Evolutionary conservation across 2,888 invertebrate genomes (phyloP), one percentile per base, ranked within the genome.

Genomic region (Leuctra nigra): DNA sequence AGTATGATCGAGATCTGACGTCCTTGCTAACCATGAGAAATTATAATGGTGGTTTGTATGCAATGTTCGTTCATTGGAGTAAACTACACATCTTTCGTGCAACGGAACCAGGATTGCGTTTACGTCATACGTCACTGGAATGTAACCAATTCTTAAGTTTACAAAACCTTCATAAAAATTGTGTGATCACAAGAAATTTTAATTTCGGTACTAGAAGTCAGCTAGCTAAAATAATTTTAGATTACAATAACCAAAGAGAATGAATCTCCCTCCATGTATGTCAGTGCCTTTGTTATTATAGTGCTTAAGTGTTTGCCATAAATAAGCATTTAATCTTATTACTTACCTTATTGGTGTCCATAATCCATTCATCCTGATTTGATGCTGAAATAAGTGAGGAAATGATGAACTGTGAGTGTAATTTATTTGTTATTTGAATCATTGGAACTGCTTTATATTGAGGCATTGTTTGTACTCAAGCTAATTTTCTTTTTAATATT

Each of bases 51-150:
- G 71, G 72, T 46, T 71, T 90, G 25, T 81, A 84, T 64, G 81
- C 83, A 60, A 80, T 90, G 78, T 89, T 91, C 66, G 73, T 87
- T 7, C 75, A 79, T 38, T 77, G 80, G 53, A 76, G 80, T 62
- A 75, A 82, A 56, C 69, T 88, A 55, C 90, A 89, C 70, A 78
- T 84, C 44, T 77, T 91, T 68, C 78, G 90, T 54, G 89, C 87
- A 23, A 84, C 87, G 6, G 94, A 93, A 69, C 91, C 91, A 48
- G 83, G 84, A 62, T 73, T 92, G 38, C 80, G 81, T 65, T 73
- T 84, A 53, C 70, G 70, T 55, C 75, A 77, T 67, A 69, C 64
- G 61, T 67, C 69, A 33, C 67, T 72, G 57, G 72, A 71, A 61
- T 75, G 76, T 44, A 66, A 64, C 59, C 62, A 59, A 14, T 66